Evolutionary conservation across 2,797 vertebrate species (phyloP).

Genomic region (Kryptopterus vitreolus): DNA sequence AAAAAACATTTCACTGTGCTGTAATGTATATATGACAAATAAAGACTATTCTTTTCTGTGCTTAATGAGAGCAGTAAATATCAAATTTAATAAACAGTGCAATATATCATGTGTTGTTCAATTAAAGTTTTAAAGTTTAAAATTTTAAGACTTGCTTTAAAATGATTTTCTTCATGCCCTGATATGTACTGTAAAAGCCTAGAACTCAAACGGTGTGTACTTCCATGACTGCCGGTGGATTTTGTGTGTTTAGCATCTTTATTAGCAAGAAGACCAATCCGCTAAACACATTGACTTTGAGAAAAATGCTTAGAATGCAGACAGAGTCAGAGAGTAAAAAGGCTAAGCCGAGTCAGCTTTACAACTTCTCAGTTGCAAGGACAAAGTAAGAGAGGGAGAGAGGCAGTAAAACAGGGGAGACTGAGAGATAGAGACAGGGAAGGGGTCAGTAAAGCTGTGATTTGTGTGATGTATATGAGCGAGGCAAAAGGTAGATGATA

Average conservation of each 20-base stretch:
- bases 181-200: too few relatives aligned
- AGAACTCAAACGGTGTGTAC: too few relatives aligned
- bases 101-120: too few relatives aligned
- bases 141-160: too few relatives aligned
- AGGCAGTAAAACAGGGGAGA: slow-evolving; percentile 30
- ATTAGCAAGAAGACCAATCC: neutral
- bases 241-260: neutral
- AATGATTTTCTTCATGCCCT: too few relatives aligned
- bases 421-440: slow-evolving; percentile 54
- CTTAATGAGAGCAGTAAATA: too few relatives aligned
- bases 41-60: too few relatives aligned
- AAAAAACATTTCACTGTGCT: too few relatives aligned
- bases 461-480: slow-evolving; percentile 35
- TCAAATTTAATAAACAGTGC: too few relatives aligned
- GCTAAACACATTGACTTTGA: neutral
- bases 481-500: slow-evolving; percentile 2
- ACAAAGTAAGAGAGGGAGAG: slow-evolving; percentile 34
- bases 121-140: too few relatives aligned
- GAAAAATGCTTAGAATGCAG: neutral
- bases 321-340: slow-evolving; percentile 23
- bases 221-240: too few relatives aligned
- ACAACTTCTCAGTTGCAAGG: neutral
- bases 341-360: slow-evolving; percentile 9
- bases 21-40: too few relatives aligned
- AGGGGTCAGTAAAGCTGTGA: slow-evolving; percentile 35